Evolutionary conservation across 2,797 vertebrate genomes (phyloP).

Genomic region (Diplodus puntazzo): DNA sequence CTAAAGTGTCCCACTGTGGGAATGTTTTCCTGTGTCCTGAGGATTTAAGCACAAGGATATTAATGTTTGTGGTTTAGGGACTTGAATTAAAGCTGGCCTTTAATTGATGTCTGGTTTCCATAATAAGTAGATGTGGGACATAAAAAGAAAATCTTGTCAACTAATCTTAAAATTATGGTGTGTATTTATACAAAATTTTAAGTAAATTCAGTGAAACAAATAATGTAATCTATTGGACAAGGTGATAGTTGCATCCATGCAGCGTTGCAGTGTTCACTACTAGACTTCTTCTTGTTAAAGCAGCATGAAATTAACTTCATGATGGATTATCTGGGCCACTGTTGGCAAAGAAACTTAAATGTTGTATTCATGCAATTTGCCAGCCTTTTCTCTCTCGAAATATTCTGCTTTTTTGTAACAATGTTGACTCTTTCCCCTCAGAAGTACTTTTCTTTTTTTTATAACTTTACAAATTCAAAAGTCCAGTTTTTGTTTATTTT

Average conservation of each 20-base stretch:
- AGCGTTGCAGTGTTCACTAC: conserved; percentile 14
- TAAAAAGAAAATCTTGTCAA: neutral
- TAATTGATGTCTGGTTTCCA: conserved; percentile 29
- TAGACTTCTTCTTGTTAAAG: neutral
- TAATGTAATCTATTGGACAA: neutral
- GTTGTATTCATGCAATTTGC: too few relatives aligned
- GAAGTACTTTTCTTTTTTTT: neutral
- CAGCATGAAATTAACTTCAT: neutral
- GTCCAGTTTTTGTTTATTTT: too few relatives aligned
- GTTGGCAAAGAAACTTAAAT: neutral
- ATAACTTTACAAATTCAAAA: neutral
- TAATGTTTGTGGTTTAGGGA: conserved; percentile 19
- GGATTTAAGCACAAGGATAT: conserved; percentile 10
- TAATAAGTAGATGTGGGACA: neutral
- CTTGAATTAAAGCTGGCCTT: conserved; percentile 58
- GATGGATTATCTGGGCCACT: neutral
- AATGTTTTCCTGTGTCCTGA: conserved; percentile 27
- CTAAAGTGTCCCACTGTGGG: neutral
- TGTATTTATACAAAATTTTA: conserved; percentile 28
- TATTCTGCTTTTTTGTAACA: neutral
- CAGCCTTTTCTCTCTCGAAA: neutral
- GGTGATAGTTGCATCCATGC: neutral
- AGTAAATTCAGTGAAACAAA: conserved; percentile 11
- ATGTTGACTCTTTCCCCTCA: neutral
- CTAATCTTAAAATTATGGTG: conserved; percentile 25